phyloP scores from a whole-genome alignment of 1,140 invertebrate genomes.

The Camponotus pennsylvanicus region DNA sequence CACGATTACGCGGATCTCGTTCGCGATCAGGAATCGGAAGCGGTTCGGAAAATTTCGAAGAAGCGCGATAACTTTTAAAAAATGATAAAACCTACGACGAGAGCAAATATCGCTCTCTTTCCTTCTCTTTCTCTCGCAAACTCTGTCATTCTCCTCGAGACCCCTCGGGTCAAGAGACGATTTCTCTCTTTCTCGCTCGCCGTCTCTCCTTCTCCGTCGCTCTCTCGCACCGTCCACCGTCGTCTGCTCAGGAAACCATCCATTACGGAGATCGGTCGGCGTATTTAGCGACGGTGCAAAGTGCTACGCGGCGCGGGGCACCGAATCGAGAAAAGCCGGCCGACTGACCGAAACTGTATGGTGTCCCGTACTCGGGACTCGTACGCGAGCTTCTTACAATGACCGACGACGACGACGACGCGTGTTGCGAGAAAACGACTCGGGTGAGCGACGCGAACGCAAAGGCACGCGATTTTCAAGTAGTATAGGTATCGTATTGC shows the following conservation, averaged over 20 bases:
- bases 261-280: constrained; percentile 81
- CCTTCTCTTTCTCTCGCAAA: not conserved
- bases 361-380: not conserved
- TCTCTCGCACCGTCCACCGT: constrained; percentile 72
- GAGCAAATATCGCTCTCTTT: constrained; percentile 15
- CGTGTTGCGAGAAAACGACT: not conserved
- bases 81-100: not conserved
- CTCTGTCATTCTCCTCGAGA: constrained; percentile 51
- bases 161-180: constrained; percentile 72
- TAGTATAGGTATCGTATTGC: constrained; percentile 40
- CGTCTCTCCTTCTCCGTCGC: not conserved
- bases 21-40: not conserved
- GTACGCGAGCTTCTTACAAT: not conserved
- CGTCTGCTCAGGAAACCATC: constrained; percentile 81
- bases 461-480: constrained; percentile 36
- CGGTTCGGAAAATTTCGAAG: not conserved
- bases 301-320: constrained; percentile 30
- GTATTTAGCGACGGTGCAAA: constrained; percentile 66
- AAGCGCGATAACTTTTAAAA: constrained; percentile 33
- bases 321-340: constrained; percentile 55
- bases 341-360: constrained; percentile 5
- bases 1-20: not conserved
- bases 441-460: not conserved
- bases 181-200: constrained; percentile 38
- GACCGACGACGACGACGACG: not conserved